Evolutionary conservation across 2,888 invertebrate species (phyloP).

Genomic region (Volucella bombylans): DNA sequence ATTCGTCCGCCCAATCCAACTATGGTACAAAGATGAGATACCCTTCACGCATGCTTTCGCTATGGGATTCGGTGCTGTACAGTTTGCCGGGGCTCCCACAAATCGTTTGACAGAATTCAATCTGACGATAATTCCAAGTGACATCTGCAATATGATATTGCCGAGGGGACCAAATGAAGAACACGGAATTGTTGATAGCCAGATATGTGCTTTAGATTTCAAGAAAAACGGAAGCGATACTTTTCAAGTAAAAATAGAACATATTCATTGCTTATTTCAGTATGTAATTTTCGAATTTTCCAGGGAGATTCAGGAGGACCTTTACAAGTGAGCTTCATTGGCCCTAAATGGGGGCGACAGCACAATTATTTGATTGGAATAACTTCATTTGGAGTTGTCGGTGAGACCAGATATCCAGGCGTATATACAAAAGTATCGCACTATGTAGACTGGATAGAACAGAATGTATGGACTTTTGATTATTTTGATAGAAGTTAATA

Average conservation of each 20-base stretch:
- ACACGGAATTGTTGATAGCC: constrained; percentile 78
- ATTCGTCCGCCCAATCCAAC: constrained; percentile 84
- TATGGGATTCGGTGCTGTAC: constrained; percentile 85
- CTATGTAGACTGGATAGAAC: constrained; percentile 81
- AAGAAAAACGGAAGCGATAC: constrained; percentile 78
- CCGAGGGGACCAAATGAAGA: constrained; percentile 76
- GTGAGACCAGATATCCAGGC: constrained; percentile 79
- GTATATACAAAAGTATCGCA: constrained; percentile 79
- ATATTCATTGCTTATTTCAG: no score
- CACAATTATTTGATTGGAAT: constrained; percentile 80
- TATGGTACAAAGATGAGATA: constrained; percentile 82
- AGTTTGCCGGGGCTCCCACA: constrained; percentile 80
- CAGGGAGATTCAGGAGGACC: constrained; percentile 82
- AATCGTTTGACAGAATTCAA: constrained; percentile 80
- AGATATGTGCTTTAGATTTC: constrained; percentile 80
- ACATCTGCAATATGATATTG: constrained; percentile 77
- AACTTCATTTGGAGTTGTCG: constrained; percentile 81
- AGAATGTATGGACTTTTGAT: constrained; percentile 76
- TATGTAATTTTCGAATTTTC: constrained; percentile 13
- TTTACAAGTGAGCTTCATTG: constrained; percentile 78
- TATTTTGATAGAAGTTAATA: neutral
- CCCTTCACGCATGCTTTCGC: constrained; percentile 83
- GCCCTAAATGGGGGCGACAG: constrained; percentile 74
- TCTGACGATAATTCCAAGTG: constrained; percentile 79
- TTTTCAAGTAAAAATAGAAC: constrained; percentile 77